Conservation (phyloP, 2,888 invertebrate genomes). For the Buathra laborator region DNA sequence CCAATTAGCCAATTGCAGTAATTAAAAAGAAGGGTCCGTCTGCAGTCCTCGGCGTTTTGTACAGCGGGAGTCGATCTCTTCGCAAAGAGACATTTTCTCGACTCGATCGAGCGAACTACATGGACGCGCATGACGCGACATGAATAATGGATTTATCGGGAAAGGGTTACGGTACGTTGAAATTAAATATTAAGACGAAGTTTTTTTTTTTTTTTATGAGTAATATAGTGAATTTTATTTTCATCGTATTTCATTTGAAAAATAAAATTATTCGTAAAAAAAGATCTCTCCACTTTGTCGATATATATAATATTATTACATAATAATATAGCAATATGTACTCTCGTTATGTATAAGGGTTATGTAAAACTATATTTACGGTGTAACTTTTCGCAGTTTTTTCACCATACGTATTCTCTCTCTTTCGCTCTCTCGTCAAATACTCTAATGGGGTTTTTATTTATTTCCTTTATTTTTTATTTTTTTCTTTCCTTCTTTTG, state of each 20-base stretch:
- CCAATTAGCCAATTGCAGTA: constrained; percentile 81
- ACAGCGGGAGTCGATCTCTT: neutral
- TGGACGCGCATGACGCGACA: neutral
- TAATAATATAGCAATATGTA: constrained; percentile 71
- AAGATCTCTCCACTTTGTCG: constrained; percentile 82
- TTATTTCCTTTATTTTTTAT: constrained; percentile 39
- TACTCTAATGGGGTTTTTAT: constrained; percentile 63
- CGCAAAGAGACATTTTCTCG: constrained; percentile 19
- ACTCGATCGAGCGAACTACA: constrained; percentile 20
- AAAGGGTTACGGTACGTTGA: neutral
- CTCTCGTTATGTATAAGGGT: constrained; percentile 73
- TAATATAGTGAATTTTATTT: constrained; percentile 83
- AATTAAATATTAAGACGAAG: neutral
- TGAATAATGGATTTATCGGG: neutral
- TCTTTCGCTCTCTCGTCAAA: neutral
- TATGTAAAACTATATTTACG: constrained; percentile 75
- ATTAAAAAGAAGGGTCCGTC: constrained; percentile 74
- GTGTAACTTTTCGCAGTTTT: constrained; percentile 70
- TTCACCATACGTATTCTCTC: constrained; percentile 65
- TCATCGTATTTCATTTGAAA: constrained; percentile 84
- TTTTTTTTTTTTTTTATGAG: constrained; percentile 57
- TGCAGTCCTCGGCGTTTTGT: constrained; percentile 1
- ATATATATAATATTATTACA: constrained; percentile 71
- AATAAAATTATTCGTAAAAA: constrained; percentile 85
- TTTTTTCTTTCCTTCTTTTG: constrained; percentile 71